Conservation (phyloP, 2,888 invertebrate genomes). For the Diplolepis rosae region DNA sequence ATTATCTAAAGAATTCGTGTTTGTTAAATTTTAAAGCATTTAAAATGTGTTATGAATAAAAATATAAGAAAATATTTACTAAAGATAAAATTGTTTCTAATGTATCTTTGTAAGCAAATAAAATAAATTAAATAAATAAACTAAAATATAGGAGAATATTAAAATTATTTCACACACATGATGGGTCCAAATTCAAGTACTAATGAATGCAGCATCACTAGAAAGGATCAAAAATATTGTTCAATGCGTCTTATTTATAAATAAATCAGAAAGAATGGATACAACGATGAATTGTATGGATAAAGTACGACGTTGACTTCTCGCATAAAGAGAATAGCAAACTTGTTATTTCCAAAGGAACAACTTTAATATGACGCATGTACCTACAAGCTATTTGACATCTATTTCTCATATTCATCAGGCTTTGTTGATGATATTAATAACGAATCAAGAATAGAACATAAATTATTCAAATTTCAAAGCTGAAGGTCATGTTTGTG, state of each 20-base stretch:
- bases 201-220: too few species aligned
- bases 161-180: too few species aligned
- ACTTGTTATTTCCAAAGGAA: conserved; percentile 14
- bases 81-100: too few species aligned
- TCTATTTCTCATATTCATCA: background rate
- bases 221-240: background rate
- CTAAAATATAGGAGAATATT: too few species aligned
- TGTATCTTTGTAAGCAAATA: too few species aligned
- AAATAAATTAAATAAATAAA: too few species aligned
- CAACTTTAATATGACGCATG: background rate
- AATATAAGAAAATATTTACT: too few species aligned
- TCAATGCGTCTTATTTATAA: background rate
- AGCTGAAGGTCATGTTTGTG: background rate
- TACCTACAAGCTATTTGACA: background rate
- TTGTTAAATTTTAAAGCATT: too few species aligned
- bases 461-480: background rate
- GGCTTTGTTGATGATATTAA: background rate
- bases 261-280: background rate
- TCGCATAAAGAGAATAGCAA: background rate
- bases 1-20: too few species aligned
- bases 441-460: background rate
- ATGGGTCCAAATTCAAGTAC: too few species aligned
- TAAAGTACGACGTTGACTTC: background rate
- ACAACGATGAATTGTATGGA: background rate
- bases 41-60: too few species aligned